These are phyloP conservation scores for Ornithoptera alexandrae DNA, from an alignment of 2,888 invertebrate species.

Conservation along the genomic window DNA sequence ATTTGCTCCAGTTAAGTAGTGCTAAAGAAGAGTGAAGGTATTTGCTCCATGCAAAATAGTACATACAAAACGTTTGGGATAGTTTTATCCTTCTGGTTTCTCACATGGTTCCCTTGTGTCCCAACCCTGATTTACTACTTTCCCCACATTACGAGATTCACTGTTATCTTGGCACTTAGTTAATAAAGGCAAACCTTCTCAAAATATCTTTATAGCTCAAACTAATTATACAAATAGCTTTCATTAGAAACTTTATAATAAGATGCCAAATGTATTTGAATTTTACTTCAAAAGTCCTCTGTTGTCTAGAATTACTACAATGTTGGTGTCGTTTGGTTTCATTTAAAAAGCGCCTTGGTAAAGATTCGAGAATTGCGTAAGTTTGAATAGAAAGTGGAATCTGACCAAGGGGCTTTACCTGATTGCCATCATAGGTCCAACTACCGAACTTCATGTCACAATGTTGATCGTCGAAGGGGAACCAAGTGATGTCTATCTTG, in stretches of 20 bases:
- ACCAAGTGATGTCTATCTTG: constrained; percentile 99
- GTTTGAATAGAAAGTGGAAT: constrained; percentile 6
- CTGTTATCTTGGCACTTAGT: too few relatives aligned
- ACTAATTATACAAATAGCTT: too few relatives aligned
- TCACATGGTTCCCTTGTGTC: constrained; percentile 87
- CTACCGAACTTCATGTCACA: constrained; percentile 99
- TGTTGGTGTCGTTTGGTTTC: too few relatives aligned
- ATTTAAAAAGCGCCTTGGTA: constrained; percentile 10
- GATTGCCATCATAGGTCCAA: constrained; percentile 99
- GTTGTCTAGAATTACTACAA: too few relatives aligned
- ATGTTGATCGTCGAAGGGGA: constrained; percentile 99
- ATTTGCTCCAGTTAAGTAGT: constrained; percentile 36
- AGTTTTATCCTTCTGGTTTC: constrained; percentile 75
- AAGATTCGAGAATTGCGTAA: constrained; percentile 2
- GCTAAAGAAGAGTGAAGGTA: constrained; percentile 51
- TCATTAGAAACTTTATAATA: too few relatives aligned
- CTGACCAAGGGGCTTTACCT: constrained; percentile 81
- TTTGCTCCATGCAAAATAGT: constrained; percentile 91
- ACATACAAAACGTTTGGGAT: constrained; percentile 82
- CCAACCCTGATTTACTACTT: constrained; percentile 38
- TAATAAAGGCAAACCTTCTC: too few relatives aligned
- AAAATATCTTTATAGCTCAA: too few relatives aligned
- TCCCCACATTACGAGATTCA: too few relatives aligned
- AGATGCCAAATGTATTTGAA: too few relatives aligned
- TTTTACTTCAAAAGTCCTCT: too few relatives aligned